Evolutionary conservation across 2,113 vertebrate genomes (phyloP).

Genomic region (Megaptera novaeangliae): DNA sequence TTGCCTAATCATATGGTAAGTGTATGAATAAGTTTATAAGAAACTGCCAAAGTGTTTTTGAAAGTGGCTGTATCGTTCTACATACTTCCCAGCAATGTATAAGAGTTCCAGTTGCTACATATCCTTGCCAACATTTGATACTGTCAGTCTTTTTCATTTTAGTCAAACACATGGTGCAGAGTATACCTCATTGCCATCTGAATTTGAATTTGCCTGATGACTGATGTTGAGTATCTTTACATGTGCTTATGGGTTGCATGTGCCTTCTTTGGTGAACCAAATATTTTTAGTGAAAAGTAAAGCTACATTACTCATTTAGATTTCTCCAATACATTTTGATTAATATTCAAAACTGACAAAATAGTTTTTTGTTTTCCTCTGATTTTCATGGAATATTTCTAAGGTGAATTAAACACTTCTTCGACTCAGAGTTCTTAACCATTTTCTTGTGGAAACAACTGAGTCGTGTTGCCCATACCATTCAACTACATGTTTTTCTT

Average conservation of each 20-base stretch:
- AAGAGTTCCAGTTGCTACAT: background rate
- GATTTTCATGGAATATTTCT: background rate
- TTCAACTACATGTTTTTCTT: background rate
- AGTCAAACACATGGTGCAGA: background rate
- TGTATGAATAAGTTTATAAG: background rate
- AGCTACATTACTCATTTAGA: background rate
- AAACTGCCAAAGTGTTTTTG: background rate
- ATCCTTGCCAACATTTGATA: background rate
- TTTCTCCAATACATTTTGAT: background rate
- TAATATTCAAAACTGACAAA: background rate
- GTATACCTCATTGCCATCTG: background rate
- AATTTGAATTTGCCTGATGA: slow-evolving; percentile 13
- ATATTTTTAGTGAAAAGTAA: background rate
- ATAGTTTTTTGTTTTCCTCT: background rate
- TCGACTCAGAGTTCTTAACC: background rate
- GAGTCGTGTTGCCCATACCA: background rate
- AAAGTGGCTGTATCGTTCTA: background rate
- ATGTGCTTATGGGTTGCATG: background rate
- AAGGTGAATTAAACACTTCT: background rate
- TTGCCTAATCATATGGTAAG: background rate
- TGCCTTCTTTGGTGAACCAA: background rate
- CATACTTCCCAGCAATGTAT: background rate
- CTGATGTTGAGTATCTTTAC: background rate
- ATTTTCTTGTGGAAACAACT: background rate
- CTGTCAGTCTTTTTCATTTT: background rate